A percentile compares a stretch with the other conserved stretches of the same genome.
Conservation (phyloP, 2,113 vertebrate species). For the Anoura caudifer region DNA sequence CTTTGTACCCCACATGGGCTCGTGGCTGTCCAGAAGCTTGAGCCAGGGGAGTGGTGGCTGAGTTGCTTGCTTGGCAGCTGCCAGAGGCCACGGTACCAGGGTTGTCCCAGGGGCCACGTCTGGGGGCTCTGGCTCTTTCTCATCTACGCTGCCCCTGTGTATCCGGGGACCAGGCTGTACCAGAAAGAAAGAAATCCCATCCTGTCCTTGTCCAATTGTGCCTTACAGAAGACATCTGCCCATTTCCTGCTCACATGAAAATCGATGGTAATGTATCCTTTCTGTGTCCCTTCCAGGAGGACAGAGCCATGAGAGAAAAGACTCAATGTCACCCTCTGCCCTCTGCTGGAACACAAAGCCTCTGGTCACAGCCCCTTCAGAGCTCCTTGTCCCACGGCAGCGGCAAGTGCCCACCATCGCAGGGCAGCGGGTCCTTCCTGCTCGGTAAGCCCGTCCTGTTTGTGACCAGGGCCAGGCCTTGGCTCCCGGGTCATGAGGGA, state of each 20-base stretch:
- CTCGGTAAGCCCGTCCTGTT: not conserved
- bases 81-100: not conserved
- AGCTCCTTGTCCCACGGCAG: constrained; percentile 55
- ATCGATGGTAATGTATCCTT: constrained; percentile 30
- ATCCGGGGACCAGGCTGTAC: no score
- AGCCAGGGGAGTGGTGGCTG: not conserved
- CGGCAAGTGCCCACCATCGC: not conserved
- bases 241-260: constrained; percentile 28
- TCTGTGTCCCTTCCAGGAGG: constrained; percentile 54
- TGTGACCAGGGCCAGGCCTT: not conserved
- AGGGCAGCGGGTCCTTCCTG: not conserved
- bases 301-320: constrained; percentile 54
- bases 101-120: not conserved
- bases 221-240: not conserved
- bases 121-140: not conserved
- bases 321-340: constrained; percentile 52
- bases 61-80: not conserved
- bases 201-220: not conserved
- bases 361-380: constrained; percentile 64
- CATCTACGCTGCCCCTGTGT: not conserved
- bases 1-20: not conserved
- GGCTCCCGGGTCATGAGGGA: not conserved
- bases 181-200: fast-evolving
- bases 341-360: constrained; percentile 65
- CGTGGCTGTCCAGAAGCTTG: not conserved